Percentiles rank a stretch among this genome's conserved stretches.
Evolutionary conservation across 2,888 invertebrate genomes (phyloP).

Genomic region (Eilema depressum): DNA sequence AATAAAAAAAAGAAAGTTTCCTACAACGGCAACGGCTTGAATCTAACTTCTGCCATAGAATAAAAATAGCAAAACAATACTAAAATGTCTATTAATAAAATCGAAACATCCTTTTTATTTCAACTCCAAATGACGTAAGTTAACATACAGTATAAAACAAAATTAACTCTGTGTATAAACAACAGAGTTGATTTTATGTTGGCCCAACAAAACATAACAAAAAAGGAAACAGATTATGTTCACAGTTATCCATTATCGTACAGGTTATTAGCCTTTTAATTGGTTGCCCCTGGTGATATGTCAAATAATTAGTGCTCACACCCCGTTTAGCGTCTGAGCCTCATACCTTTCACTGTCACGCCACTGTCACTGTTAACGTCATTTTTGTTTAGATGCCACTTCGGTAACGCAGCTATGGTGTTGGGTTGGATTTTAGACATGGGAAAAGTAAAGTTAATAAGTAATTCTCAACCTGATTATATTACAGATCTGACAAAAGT

Average conservation of each 20-base stretch:
- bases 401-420: too few species aligned
- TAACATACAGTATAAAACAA: neutral
- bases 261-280: slow-evolving; percentile 42
- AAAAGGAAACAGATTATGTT: neutral
- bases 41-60: neutral
- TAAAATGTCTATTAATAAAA: slow-evolving; percentile 28
- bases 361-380: slow-evolving; percentile 6
- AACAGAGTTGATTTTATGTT: slow-evolving; percentile 15
- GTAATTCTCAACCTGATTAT: too few species aligned
- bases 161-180: slow-evolving; percentile 4
- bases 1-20: too few species aligned
- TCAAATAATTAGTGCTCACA: slow-evolving; percentile 45
- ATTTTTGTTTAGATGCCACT: neutral
- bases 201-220: slow-evolving; percentile 24
- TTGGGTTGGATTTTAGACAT: neutral
- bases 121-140: neutral
- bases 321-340: slow-evolving; percentile 35
- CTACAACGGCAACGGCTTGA: neutral
- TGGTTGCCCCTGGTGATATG: slow-evolving; percentile 48
- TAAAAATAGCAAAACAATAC: neutral
- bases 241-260: slow-evolving; percentile 23
- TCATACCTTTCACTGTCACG: slow-evolving; percentile 43
- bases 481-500: too few species aligned
- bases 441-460: neutral
- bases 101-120: neutral